phyloP scores from a whole-genome alignment of 1,140 invertebrate species.

The Anoplophora glabripennis region DNA sequence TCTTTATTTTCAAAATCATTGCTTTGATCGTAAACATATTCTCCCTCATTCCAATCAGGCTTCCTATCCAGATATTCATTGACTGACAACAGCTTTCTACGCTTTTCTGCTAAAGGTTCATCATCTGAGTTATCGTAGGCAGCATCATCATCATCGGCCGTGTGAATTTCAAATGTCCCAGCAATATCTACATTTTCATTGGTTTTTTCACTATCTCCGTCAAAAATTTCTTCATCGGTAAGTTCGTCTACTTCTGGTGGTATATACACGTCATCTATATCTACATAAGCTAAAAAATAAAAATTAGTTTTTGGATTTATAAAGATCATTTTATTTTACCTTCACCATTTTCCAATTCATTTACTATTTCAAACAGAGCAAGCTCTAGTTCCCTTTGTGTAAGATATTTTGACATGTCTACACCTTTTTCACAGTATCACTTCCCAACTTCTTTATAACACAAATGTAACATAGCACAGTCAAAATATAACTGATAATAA shows the following conservation, averaged over 20 bases:
- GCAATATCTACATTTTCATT: slow-evolving; percentile 6
- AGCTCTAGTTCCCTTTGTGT: slow-evolving; percentile 19
- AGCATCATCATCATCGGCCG: neutral
- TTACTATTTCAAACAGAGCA: slow-evolving; percentile 13
- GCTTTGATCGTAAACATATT: too few relatives aligned
- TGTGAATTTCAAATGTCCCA: slow-evolving; percentile 15
- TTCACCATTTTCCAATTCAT: slow-evolving; percentile 13
- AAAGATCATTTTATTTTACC: neutral
- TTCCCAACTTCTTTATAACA: neutral
- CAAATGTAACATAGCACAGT: slow-evolving; percentile 3
- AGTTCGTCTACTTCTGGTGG: slow-evolving; percentile 20
- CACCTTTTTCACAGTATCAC: too few relatives aligned
- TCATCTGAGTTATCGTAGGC: neutral
- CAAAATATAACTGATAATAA: slow-evolving; percentile 9
- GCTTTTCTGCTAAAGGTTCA: too few relatives aligned
- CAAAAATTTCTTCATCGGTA: slow-evolving; percentile 23
- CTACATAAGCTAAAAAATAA: slow-evolving; percentile 1
- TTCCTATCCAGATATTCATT: neutral
- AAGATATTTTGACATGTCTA: slow-evolving; percentile 10
- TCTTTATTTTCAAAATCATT: neutral
- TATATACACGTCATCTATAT: slow-evolving; percentile 20
- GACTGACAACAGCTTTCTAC: neutral
- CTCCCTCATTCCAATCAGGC: too few relatives aligned
- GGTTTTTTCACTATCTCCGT: slow-evolving; percentile 1
- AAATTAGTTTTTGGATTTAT: neutral